Conservation (phyloP, 2,888 invertebrate species). For the Melanostoma scalare region DNA sequence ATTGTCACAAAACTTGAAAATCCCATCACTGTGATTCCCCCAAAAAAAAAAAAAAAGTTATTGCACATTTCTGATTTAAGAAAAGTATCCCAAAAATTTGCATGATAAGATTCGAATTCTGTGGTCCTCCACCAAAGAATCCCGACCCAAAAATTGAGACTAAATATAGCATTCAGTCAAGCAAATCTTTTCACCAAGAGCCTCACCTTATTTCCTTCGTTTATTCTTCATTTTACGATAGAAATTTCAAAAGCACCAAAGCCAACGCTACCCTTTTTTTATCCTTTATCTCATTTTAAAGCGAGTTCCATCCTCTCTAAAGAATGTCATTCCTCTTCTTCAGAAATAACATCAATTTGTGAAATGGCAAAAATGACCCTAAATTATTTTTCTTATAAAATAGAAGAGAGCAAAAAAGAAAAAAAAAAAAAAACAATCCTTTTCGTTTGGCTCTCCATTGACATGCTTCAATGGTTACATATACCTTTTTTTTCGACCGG, state of each 20-base stretch:
- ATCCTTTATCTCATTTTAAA: conserved; percentile 47
- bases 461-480: conserved; percentile 62
- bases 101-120: conserved; percentile 67
- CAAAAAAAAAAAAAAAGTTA: conserved; percentile 15
- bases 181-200: conserved; percentile 36
- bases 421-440: conserved; percentile 38
- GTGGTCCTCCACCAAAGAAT: conserved; percentile 37
- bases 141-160: neutral
- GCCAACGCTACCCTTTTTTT: conserved; percentile 49
- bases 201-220: conserved; percentile 23
- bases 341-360: conserved; percentile 70
- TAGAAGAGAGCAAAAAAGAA: conserved; percentile 21
- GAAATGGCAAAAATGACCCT: conserved; percentile 71
- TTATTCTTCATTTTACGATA: conserved; percentile 48
- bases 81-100: conserved; percentile 52
- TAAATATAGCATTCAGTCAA: conserved; percentile 55
- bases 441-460: conserved; percentile 55
- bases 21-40: conserved; percentile 42
- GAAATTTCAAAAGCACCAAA: conserved; percentile 35
- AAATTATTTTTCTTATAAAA: conserved; percentile 68
- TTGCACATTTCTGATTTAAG: conserved; percentile 53
- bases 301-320: conserved; percentile 26
- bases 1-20: conserved; percentile 60
- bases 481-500: conserved; percentile 61
- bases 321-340: conserved; percentile 29